These are phyloP conservation scores for Rhabdomys pumilio DNA, from an alignment of 2,797 vertebrate genomes.

Conservation along the genomic window DNA sequence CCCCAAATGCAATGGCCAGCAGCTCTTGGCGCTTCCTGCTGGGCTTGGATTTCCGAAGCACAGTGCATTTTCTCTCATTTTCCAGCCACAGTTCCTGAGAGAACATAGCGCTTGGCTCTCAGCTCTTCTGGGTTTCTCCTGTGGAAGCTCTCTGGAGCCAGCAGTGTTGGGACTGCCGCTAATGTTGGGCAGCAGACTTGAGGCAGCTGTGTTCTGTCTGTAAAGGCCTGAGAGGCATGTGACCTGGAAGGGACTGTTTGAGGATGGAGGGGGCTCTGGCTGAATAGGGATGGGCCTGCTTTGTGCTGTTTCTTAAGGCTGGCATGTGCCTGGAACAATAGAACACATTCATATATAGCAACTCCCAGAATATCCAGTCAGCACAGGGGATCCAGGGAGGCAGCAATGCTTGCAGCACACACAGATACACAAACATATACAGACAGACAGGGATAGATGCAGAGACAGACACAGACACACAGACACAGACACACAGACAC, in stretches of 20 bases:
- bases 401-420: constrained; percentile 78
- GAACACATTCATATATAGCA: constrained; percentile 90
- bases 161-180: constrained; percentile 88
- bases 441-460: no score
- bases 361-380: constrained; percentile 73
- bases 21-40: constrained; percentile 95
- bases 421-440: background rate
- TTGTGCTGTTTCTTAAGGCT: constrained; percentile 92
- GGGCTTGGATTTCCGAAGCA: constrained; percentile 93
- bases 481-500: background rate
- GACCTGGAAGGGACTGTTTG: constrained; percentile 93
- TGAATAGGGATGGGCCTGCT: constrained; percentile 91
- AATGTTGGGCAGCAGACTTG: constrained; percentile 90
- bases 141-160: constrained; percentile 85
- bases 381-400: constrained; percentile 69
- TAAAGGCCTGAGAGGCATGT: constrained; percentile 91
- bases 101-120: constrained; percentile 89
- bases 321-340: constrained; percentile 96
- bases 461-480: background rate
- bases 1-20: constrained; percentile 95
- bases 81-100: constrained; percentile 90
- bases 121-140: constrained; percentile 90
- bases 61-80: constrained; percentile 90
- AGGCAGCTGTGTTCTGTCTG: constrained; percentile 93
- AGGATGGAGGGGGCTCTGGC: constrained; percentile 92